Evolutionary conservation across 2,797 vertebrate species (phyloP), one percentile per base, ranked within the genome.

Genomic region (Oryzias sinensis): DNA sequence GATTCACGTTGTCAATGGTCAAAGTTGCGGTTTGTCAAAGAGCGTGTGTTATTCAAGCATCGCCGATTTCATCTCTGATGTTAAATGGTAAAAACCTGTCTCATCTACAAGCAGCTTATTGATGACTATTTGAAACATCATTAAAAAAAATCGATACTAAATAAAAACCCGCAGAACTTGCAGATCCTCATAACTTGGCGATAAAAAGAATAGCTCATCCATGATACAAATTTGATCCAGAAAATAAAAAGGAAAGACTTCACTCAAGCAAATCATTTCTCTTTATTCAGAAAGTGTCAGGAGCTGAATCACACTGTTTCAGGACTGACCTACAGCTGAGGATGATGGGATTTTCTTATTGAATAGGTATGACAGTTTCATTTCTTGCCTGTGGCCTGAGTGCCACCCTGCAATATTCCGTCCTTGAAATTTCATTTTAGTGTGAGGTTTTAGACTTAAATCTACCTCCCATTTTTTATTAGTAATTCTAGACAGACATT

Each of bases 331-430:
- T 44, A 56, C 78, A 77, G 83, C 33, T 43, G 51, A 70, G 66
- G 67, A 78, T 86, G 86, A 85, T 81, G 74, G 83, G 72, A 81
- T 87, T 84, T 64, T 16, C 29, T 86, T 80, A 85, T 82, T 73
- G 73, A 74, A 77, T 82, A 46, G 43, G 74, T 77, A 67, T 80
- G 77, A 80, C 73, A 62, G 78, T 74, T 66, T 83, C 73, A 81
- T 77, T 82, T 74, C 69, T 77, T 64, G 83, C 83, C 75, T 22
- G 55, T 46, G 65, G 82, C 72, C 27, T 5, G 54, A 67, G 33
- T 49, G 49, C 53, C 53, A 54, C 22, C 4, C 49, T 54, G 74
- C 70, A 80, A 84, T 79, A 84, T 76, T 79, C 68, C 64, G 49
- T 33, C 62, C 59, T 43, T 43, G 61, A 57, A 73, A 84, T 79